These are phyloP conservation scores for Dryoscopus gambensis DNA, from an alignment of 2,113 vertebrate genomes.

Conservation along the genomic window DNA sequence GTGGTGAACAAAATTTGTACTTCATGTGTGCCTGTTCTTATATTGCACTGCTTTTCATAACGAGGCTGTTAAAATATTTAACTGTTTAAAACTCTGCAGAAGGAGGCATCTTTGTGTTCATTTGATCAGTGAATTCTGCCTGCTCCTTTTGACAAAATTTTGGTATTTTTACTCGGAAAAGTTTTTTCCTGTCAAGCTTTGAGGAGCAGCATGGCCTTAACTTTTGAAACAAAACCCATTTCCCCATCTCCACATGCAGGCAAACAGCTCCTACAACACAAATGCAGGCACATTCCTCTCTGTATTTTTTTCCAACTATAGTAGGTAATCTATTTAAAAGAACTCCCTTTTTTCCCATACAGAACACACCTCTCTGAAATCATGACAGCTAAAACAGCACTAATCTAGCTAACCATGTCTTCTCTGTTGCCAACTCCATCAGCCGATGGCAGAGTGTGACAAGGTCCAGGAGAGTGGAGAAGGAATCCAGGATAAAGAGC, in stretches of 20 bases:
- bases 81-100: not conserved
- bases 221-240: not conserved
- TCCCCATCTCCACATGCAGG: not conserved
- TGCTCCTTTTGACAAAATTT: not conserved
- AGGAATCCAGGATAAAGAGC: slow-evolving; percentile 59
- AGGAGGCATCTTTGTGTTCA: not conserved
- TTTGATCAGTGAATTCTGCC: not conserved
- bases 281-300: not conserved
- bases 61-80: not conserved
- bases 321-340: not conserved
- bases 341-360: not conserved
- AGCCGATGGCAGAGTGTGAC: slow-evolving; percentile 65
- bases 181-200: not conserved
- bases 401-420: slow-evolving; percentile 56
- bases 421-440: slow-evolving; percentile 65
- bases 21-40: not conserved
- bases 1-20: not conserved
- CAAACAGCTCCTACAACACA: not conserved
- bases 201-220: not conserved
- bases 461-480: slow-evolving; percentile 72
- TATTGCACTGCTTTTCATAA: not conserved
- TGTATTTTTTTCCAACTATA: not conserved
- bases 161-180: not conserved
- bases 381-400: not conserved
- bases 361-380: not conserved